phyloP scores from a whole-genome alignment of 2,797 vertebrate species.

The Xenentodon cancila region DNA sequence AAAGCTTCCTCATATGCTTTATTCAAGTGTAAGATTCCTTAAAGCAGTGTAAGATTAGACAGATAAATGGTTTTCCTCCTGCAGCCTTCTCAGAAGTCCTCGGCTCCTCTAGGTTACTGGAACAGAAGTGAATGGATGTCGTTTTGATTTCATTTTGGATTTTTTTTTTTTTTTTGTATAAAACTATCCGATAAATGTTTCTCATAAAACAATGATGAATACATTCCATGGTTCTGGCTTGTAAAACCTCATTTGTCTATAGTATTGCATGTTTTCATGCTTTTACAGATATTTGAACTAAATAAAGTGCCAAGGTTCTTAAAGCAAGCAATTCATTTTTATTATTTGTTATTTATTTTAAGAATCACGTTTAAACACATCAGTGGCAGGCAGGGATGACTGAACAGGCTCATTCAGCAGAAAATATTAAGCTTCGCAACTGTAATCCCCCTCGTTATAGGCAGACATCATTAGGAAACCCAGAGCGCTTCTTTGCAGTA shows the following conservation, averaged over 20 bases:
- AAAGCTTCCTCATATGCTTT: no score
- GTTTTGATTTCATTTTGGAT: no score
- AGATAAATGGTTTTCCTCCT: no score
- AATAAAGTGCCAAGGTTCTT: constrained; percentile 38
- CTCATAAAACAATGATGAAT: no score
- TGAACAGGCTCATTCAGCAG: constrained; percentile 64
- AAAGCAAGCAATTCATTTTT: constrained; percentile 11
- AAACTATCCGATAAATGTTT: no score
- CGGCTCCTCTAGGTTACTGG: no score
- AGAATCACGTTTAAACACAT: constrained; percentile 33
- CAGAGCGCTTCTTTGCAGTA: constrained; percentile 55
- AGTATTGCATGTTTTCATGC: constrained; percentile 47
- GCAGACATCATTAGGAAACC: constrained; percentile 73
- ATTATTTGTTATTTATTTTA: constrained; percentile 3
- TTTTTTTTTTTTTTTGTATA: no score
- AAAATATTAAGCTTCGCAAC: constrained; percentile 65
- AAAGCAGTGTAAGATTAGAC: no score
- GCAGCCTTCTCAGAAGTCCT: no score
- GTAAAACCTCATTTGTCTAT: constrained; percentile 33
- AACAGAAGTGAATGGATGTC: no score
- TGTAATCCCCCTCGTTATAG: constrained; percentile 73
- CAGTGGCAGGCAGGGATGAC: constrained; percentile 19
- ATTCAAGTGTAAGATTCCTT: no score
- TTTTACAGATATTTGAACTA: constrained; percentile 29
- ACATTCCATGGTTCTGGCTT: no score